A percentile compares a stretch with the other conserved stretches of the same genome.
Conservation (phyloP, 64 coral and sea anemone genomes). For the Exaiptasia diaphana region DNA sequence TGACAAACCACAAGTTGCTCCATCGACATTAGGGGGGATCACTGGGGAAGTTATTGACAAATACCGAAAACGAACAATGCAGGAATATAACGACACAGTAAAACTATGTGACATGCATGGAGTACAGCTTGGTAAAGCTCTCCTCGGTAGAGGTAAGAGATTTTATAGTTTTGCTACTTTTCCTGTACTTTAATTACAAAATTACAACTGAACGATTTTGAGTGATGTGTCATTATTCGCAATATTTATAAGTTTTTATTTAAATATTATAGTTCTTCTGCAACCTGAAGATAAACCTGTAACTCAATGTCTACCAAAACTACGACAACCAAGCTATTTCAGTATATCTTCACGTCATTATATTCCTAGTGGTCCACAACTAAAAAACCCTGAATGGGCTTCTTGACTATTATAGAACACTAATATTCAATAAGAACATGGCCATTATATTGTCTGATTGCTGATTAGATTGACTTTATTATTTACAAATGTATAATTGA, state of each 20-base stretch:
- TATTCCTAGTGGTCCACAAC: not conserved
- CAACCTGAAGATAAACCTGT: constrained; percentile 80
- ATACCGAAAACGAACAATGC: constrained; percentile 67
- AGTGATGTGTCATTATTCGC: no score
- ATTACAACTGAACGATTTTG: not conserved
- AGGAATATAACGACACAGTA: constrained; percentile 81
- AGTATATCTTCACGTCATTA: constrained; percentile 44
- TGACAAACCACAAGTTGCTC: constrained; percentile 53
- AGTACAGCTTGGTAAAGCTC: constrained; percentile 64
- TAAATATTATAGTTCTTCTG: constrained; percentile 65
- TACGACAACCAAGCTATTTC: constrained; percentile 46
- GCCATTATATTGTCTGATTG: no score
- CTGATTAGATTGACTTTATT: no score
- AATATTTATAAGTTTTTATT: no score
- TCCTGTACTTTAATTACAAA: not conserved
- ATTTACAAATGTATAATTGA: no score
- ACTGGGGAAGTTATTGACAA: constrained; percentile 65
- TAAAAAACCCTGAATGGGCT: not conserved
- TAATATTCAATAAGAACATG: no score
- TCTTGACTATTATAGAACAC: no score
- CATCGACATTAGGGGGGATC: constrained; percentile 70
- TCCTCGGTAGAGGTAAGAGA: constrained; percentile 79
- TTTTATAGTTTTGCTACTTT: not conserved
- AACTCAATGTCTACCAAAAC: constrained; percentile 28
- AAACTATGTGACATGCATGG: constrained; percentile 96